phyloP scores from a whole-genome alignment of 1,140 invertebrate species.

The Steinernema feltiae region DNA sequence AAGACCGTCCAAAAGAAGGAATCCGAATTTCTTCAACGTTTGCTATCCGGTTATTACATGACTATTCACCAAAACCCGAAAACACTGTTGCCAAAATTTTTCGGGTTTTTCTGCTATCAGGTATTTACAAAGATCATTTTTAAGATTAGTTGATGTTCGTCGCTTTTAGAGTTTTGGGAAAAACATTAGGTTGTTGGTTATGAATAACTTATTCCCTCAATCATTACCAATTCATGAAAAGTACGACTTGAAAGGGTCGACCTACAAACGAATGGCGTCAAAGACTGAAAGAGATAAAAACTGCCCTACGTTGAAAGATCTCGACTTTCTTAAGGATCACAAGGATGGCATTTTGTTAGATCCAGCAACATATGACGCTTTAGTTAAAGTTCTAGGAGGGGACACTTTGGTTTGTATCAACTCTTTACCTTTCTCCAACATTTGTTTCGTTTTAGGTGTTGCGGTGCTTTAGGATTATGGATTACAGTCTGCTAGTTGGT shows the following conservation, averaged over 20 bases:
- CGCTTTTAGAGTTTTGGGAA: constrained; percentile 82
- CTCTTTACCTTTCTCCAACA: constrained; percentile 12
- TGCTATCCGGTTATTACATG: constrained; percentile 91
- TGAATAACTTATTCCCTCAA: constrained; percentile 98
- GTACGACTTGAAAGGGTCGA: constrained; percentile 97
- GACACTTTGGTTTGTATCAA: constrained; percentile 73
- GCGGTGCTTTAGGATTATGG: constrained; percentile 99
- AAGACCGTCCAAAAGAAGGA: constrained; percentile 99
- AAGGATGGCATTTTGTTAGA: constrained; percentile 84
- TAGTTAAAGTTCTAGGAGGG: constrained; percentile 88
- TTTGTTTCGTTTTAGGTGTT: constrained; percentile 64
- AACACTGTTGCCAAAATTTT: constrained; percentile 97
- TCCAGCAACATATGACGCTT: constrained; percentile 81
- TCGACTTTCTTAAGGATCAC: constrained; percentile 82
- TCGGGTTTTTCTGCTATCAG: constrained; percentile 94
- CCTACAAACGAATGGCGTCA: constrained; percentile 86
- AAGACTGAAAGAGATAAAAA: constrained; percentile 80
- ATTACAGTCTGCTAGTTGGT: constrained; percentile 88
- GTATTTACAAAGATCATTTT: constrained; percentile 56
- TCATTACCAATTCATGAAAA: constrained; percentile 92
- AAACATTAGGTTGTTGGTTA: constrained; percentile 93
- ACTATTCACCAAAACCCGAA: constrained; percentile 95
- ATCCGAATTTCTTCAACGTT: constrained; percentile 96
- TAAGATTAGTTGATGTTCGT: too few species aligned
- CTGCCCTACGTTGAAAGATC: constrained; percentile 89